Percentiles rank a stretch among this genome's conserved stretches.
phyloP scores from a whole-genome alignment of 2,888 invertebrate species.

The Ophion ellenae region DNA sequence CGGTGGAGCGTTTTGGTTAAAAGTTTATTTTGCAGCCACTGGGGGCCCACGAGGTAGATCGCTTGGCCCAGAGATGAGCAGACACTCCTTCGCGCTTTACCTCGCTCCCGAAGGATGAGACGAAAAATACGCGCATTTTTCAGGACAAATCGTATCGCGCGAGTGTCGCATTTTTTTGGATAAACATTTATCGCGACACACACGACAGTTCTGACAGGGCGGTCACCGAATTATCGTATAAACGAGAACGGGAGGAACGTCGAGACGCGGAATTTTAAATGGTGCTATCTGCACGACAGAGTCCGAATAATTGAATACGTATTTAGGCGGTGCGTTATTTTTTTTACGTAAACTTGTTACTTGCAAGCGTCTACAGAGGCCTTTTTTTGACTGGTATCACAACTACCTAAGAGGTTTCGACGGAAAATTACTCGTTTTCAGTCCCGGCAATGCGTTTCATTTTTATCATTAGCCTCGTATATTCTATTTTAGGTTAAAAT shows the following conservation, averaged over 20 bases:
- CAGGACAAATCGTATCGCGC: neutral
- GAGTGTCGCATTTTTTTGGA: neutral
- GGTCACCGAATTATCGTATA: neutral
- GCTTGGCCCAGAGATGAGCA: slow-evolving; percentile 21
- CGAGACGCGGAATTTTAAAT: neutral
- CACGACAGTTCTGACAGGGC: neutral
- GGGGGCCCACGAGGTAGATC: slow-evolving; percentile 54
- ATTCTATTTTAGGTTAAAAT: neutral
- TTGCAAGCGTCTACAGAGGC: neutral
- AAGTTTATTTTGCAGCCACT: slow-evolving; percentile 49
- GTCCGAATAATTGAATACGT: neutral
- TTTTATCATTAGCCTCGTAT: neutral
- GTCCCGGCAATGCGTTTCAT: neutral
- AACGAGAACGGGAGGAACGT: neutral
- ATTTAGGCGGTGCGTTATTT: neutral
- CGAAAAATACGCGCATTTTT: slow-evolving; percentile 8
- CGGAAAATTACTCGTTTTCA: neutral
- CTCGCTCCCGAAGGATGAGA: slow-evolving; percentile 7
- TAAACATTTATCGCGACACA: neutral
- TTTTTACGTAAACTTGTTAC: neutral
- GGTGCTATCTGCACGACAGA: neutral
- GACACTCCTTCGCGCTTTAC: slow-evolving; percentile 29
- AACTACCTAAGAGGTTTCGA: neutral
- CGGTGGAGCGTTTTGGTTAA: slow-evolving; percentile 5
- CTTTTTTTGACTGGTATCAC: neutral